Percentiles rank a stretch among this genome's conserved stretches.
phyloP scores from a whole-genome alignment of 2,797 vertebrate genomes.

The Cirrhinus mrigala region DNA sequence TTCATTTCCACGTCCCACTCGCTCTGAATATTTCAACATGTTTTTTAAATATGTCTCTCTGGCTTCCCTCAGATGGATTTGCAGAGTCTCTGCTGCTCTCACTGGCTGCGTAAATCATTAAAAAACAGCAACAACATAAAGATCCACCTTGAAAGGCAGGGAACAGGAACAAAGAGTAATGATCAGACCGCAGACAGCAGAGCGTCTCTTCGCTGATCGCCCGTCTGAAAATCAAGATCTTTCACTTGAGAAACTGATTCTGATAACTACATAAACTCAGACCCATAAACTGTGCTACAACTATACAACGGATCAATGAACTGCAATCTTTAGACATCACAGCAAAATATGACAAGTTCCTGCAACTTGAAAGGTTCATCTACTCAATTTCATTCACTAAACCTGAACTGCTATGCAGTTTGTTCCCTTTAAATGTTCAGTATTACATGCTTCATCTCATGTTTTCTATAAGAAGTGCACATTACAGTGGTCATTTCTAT shows the following conservation, averaged over 20 bases:
- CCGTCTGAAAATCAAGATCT: background rate
- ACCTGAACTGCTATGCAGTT: background rate
- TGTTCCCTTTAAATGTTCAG: background rate
- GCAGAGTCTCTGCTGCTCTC: slow-evolving; percentile 75
- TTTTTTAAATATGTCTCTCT: slow-evolving; percentile 82
- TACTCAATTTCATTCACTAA: background rate
- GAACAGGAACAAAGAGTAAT: slow-evolving; percentile 36
- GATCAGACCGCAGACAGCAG: slow-evolving; percentile 28
- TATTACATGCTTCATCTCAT: background rate
- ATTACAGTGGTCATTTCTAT: background rate
- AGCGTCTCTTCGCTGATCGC: background rate
- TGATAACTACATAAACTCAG: background rate
- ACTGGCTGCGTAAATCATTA: slow-evolving; percentile 73
- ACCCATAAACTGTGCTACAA: background rate
- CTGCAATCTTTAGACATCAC: background rate
- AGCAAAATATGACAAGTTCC: background rate
- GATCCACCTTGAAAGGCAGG: slow-evolving; percentile 77
- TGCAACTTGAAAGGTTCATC: background rate
- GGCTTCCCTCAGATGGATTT: slow-evolving; percentile 79
- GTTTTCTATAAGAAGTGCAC: background rate
- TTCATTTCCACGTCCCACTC: slow-evolving; percentile 40
- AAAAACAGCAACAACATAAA: slow-evolving; percentile 79
- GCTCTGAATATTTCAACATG: slow-evolving; percentile 81
- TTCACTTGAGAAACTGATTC: background rate
- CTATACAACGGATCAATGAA: background rate